Percentiles rank a stretch among this genome's conserved stretches.
phyloP scores from a whole-genome alignment of 2,113 vertebrate genomes.

The Channa argus region DNA sequence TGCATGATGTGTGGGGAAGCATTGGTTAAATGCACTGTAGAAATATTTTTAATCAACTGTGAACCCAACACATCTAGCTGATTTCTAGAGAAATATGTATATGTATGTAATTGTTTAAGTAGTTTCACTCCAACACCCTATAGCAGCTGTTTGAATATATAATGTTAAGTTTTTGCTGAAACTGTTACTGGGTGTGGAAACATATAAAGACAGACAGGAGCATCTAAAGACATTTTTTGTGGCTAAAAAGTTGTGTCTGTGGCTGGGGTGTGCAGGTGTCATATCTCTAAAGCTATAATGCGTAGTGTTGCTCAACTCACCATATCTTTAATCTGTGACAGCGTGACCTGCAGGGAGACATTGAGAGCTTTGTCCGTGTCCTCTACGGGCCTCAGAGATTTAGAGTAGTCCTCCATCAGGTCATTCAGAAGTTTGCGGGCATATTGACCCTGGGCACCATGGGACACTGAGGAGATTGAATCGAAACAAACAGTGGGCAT shows the following conservation, averaged over 20 bases:
- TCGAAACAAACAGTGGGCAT: neutral
- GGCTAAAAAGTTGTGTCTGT: neutral
- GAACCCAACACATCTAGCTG: no score
- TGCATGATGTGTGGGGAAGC: no score
- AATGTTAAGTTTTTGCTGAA: no score
- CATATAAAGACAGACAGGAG: neutral
- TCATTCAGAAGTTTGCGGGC: conserved; percentile 92
- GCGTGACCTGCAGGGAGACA: conserved; percentile 95
- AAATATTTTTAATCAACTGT: no score
- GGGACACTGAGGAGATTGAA: conserved; percentile 78
- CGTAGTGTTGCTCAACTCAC: conserved; percentile 77
- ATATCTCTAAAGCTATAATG: neutral
- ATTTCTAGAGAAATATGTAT: neutral
- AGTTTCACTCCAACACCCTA: no score
- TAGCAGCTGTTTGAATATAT: no score
- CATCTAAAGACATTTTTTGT: neutral
- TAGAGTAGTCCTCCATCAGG: conserved; percentile 93
- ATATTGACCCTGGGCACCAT: conserved; percentile 93
- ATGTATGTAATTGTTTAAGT: neutral
- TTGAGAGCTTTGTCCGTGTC: conserved; percentile 95
- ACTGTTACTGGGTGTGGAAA: no score
- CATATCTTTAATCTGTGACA: conserved; percentile 99
- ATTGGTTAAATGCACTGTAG: no score
- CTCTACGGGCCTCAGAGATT: conserved; percentile 92
- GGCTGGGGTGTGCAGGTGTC: neutral